Evolutionary conservation across 2,888 invertebrate genomes (phyloP).

Genomic region (Agriotes lineatus): DNA sequence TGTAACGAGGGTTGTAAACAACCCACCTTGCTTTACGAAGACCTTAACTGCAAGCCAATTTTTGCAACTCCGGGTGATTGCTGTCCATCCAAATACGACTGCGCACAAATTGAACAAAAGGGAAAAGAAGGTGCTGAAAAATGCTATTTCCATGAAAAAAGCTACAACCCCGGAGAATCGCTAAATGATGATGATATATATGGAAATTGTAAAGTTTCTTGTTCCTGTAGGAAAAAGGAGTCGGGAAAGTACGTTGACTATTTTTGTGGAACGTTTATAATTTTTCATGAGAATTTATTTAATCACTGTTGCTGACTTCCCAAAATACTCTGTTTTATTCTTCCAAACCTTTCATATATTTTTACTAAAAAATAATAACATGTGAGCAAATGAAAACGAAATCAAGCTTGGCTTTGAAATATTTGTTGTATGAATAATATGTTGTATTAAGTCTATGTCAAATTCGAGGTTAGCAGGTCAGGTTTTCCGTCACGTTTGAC

Average conservation of each 20-base stretch:
- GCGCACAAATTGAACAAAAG: slow-evolving; percentile 37
- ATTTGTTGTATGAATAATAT: too few species aligned
- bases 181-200: slow-evolving; percentile 41
- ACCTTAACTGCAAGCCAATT: slow-evolving; percentile 44
- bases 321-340: too few species aligned
- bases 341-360: too few species aligned
- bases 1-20: slow-evolving; percentile 16
- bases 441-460: too few species aligned
- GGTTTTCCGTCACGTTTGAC: too few species aligned
- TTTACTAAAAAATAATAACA: too few species aligned
- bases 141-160: slow-evolving; percentile 43
- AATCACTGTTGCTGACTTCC: neutral
- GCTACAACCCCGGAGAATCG: slow-evolving; percentile 29
- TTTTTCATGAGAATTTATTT: too few species aligned
- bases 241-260: neutral
- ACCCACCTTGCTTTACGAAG: slow-evolving; percentile 38
- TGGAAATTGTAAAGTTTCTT: slow-evolving; percentile 42
- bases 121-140: neutral
- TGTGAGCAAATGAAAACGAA: too few species aligned
- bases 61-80: slow-evolving; percentile 38
- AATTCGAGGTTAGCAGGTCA: too few species aligned
- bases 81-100: slow-evolving; percentile 46
- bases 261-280: too few species aligned
- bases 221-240: slow-evolving; percentile 23
- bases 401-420: too few species aligned